Evolutionary conservation across 1,140 invertebrate genomes (phyloP).

Genomic region (Aporrectodea caliginosa): DNA sequence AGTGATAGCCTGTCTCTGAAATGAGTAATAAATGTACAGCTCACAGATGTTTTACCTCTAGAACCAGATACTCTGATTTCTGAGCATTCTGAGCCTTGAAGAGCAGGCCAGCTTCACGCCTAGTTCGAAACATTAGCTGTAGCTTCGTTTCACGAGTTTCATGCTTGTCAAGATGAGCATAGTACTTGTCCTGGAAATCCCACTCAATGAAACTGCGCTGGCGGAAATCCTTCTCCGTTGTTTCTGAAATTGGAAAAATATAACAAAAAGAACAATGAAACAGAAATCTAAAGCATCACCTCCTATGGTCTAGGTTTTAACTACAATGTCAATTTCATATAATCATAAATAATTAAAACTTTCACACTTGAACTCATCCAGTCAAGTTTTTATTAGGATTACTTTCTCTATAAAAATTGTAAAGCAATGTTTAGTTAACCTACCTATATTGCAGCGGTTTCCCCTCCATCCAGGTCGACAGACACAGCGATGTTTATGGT

Average conservation of each 20-base stretch:
- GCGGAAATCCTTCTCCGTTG: conserved; percentile 73
- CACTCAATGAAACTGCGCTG: conserved; percentile 92
- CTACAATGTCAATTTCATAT: too few species aligned
- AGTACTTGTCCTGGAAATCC: conserved; percentile 72
- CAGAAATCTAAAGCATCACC: not conserved
- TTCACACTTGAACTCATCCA: not conserved
- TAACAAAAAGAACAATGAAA: not conserved
- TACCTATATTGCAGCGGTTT: conserved; percentile 69
- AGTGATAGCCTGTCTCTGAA: too few species aligned
- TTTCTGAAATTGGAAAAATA: conserved; percentile 37
- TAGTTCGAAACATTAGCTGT: conserved; percentile 84
- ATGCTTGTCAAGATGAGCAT: conserved; percentile 34
- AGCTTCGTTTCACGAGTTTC: conserved; percentile 63
- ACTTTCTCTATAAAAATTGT: too few species aligned
- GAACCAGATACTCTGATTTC: conserved; percentile 76
- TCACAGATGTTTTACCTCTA: conserved; percentile 81
- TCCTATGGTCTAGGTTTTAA: too few species aligned
- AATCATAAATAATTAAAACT: not conserved
- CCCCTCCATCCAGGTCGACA: conserved; percentile 75
- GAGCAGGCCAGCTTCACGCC: conserved; percentile 71
- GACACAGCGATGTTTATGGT: conserved; percentile 79
- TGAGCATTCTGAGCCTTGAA: conserved; percentile 75
- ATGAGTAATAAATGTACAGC: too few species aligned
- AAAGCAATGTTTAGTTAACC: too few species aligned
- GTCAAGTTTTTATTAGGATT: too few species aligned